Conservation (phyloP, 2,113 vertebrate species). For the Brachyhypopomus occidentalis region DNA sequence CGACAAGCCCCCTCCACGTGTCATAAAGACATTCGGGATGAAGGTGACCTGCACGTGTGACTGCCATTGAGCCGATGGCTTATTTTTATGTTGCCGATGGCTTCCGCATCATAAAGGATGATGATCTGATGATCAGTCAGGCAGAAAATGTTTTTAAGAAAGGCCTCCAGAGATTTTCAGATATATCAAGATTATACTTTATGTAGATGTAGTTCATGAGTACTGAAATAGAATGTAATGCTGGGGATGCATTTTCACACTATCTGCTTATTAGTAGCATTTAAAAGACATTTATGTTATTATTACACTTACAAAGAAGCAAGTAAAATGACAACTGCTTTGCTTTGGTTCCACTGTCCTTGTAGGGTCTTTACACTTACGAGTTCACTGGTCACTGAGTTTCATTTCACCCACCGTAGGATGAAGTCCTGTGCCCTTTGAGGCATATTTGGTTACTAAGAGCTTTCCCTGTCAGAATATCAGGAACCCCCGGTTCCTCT, state of each 20-base stretch:
- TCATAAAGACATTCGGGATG: neutral
- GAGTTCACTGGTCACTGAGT: neutral
- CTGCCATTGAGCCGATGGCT: neutral
- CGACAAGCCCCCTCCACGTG: neutral
- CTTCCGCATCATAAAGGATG: constrained; percentile 36
- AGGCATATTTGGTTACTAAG: neutral
- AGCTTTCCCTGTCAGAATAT: neutral
- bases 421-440: neutral
- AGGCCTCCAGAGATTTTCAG: constrained; percentile 25
- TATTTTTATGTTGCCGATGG: constrained; percentile 7
- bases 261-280: neutral
- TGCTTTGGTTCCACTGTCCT: neutral
- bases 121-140: neutral
- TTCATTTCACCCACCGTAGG: neutral
- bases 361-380: neutral
- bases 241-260: neutral
- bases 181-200: constrained; percentile 18
- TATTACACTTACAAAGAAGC: neutral
- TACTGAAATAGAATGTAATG: neutral
- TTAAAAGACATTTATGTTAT: neutral
- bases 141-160: constrained; percentile 1
- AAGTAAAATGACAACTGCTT: neutral
- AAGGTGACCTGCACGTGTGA: neutral
- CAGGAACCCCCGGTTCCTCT: neutral
- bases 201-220: neutral